Evolutionary conservation across 1,140 invertebrate genomes (phyloP), one percentile per base, ranked within the genome.

Genomic region (Drosophila pallidifrons): DNA sequence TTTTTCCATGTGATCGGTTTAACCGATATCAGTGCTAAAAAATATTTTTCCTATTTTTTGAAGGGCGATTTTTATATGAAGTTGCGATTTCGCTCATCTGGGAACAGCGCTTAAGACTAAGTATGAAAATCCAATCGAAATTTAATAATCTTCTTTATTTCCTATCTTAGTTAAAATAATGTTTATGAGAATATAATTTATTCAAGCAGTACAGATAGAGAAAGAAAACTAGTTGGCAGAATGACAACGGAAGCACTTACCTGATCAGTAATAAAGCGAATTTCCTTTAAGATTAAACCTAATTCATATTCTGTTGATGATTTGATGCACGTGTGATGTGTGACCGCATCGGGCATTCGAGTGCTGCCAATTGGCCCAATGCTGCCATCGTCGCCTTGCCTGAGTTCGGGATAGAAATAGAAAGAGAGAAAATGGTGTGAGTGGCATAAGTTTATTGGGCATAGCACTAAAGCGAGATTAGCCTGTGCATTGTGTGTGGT

Each of bases 221-320:
- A 0, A 43, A 13, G 3, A 16, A 32, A 13, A 6, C 25, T 30
- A 15, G 15, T 41, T 58, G 1, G 25, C 3, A 7, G 25, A 55
- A 13, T 60, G 57, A 32, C 54, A 65, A 65, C 59, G 16, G n/a
- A 64, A 65, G 35, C 64, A 88, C 87, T 85, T 92, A 94, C 94
- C 93, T 95, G 94, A 94, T 95, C 95, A 92, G 95, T 95, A 93
- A 95, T 95, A 94, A 95, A 95, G 93, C 97, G 96, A 83, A 99
- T 95, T 94, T 99, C 99, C 93, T 98, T 97, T 77, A 99, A 95
- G 93, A 99, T 99, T 91, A 98, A 95, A 80, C 97, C 96, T 91
- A 99, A 96, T 94, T 99, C 96, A 91, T 97, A 96, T 93, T 97
- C 96, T 81, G 96, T 95, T 92, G 95, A 95, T 91, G 96, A 94